Evolutionary conservation across 2,888 invertebrate species (phyloP), one percentile per base, ranked within the genome.

Genomic region (Thymelicus sylvestris): DNA sequence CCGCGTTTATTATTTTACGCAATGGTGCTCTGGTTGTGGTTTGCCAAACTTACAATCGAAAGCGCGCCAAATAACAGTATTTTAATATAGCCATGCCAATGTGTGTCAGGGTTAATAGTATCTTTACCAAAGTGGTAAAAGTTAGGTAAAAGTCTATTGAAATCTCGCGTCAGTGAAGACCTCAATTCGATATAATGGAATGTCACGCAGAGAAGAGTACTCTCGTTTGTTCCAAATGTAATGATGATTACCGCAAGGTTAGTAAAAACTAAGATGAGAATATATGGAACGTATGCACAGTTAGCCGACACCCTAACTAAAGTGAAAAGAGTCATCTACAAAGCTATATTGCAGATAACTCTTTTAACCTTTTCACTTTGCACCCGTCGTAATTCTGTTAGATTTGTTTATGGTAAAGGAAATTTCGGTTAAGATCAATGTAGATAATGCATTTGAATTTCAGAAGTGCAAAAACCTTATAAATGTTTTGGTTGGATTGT

Each of bases 71-170:
- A 68, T 63, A 63, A 6, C 12, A 57, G 50, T 68, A 57, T 44
- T 47, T 64, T 60, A 60, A 65, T 48, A 59, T n/a, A 39, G 47
- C 24, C 15, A 7, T 13, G 24, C 31, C 44, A 44, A 70, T 65
- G 69, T 70, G 59, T 69, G 69, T 69, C 64, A 69, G 47, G 69
- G 69, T 59, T 70, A 70, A 70, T 65, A 47, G 48, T 65, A 38
- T 59, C 39, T 59, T 60, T 50, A 60, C 48, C 19, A 59, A 64
- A 69, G 15, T 57, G 55, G 64, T 70, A 70, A 70, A 69, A 64
- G 69, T 70, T 50, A 38, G 59, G 59, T 70, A 70, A 70, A 70
- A 70, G 69, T 50, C 39, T 50, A 65, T 70, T 65, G 69, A 65
- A 69, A 70, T 57, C 52, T 47, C 38, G 67, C 65, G 61, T 67